Conservation (phyloP, 2,113 vertebrate species). For the Peromyscus leucopus region DNA sequence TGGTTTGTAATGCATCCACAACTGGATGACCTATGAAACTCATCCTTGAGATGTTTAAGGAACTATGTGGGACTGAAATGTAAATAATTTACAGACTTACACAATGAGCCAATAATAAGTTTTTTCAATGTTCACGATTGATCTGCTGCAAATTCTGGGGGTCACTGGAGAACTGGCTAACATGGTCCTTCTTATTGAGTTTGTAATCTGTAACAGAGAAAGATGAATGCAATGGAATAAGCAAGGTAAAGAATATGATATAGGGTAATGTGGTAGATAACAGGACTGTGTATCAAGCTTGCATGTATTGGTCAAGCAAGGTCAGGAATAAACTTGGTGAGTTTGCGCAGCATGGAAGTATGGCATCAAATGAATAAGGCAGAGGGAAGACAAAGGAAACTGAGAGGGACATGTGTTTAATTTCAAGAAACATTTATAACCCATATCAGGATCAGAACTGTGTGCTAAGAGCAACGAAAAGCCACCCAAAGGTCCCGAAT, state of each 20-base stretch:
- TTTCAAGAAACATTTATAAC: neutral
- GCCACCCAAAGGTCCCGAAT: neutral
- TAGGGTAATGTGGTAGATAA: neutral
- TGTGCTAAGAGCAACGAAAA: neutral
- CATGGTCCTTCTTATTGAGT: neutral
- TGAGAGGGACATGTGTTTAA: neutral
- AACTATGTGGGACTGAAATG: neutral
- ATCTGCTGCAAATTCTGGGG: neutral
- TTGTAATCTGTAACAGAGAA: neutral
- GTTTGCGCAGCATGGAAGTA: neutral
- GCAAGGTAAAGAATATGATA: neutral
- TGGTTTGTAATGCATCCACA: neutral
- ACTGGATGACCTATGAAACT: neutral
- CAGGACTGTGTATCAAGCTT: neutral
- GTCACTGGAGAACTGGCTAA: neutral
- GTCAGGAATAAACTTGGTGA: neutral
- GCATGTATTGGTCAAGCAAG: neutral
- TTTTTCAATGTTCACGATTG: neutral
- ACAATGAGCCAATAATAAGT: constrained; percentile 1
- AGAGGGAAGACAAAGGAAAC: neutral
- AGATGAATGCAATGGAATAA: neutral
- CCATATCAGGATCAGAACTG: neutral
- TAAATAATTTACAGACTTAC: neutral
- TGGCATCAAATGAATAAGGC: neutral
- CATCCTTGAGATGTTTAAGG: neutral